These are phyloP conservation scores for Meloidogyne floridensis DNA, from an alignment of 1,140 invertebrate species.

Conservation along the genomic window DNA sequence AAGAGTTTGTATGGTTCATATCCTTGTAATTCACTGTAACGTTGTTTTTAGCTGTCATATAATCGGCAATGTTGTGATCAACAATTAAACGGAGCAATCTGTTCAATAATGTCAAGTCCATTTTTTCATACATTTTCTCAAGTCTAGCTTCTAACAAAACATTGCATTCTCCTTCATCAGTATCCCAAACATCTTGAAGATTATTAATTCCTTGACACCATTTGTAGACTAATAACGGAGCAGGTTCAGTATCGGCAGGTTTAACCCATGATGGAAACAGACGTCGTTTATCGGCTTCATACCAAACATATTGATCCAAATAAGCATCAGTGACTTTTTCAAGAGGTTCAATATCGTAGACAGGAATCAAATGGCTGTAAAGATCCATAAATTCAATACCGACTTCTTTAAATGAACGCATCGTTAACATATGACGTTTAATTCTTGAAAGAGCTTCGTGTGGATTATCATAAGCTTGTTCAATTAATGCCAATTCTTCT, in stretches of 20 bases:
- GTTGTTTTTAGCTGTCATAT: conserved; percentile 99
- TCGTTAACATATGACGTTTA: conserved; percentile 96
- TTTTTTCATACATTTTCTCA: conserved; percentile 99
- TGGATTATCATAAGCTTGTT: conserved; percentile 99
- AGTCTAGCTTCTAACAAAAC: conserved; percentile 89
- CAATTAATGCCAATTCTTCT: conserved; percentile 95
- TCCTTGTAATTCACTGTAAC: conserved; percentile 98
- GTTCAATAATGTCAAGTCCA: conserved; percentile 95
- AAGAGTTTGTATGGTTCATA: conserved; percentile 98
- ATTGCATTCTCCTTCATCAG: conserved; percentile 94
- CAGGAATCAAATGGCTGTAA: conserved; percentile 96
- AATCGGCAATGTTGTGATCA: conserved; percentile 99
- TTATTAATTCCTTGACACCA: conserved; percentile 99
- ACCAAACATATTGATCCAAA: conserved; percentile 98
- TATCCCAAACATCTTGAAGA: conserved; percentile 97
- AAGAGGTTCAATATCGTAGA: conserved; percentile 97
- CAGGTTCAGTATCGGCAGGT: conserved; percentile 95
- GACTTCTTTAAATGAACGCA: conserved; percentile 85
- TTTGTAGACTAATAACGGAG: conserved; percentile 94
- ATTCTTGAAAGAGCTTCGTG: conserved; percentile 98
- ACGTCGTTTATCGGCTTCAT: conserved; percentile 95
- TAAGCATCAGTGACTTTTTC: conserved; percentile 99
- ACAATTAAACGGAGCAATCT: conserved; percentile 88
- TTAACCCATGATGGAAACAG: conserved; percentile 97
- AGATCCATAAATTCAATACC: conserved; percentile 99